These are phyloP conservation scores for Drosophila virilis DNA, from an alignment of 1,140 invertebrate species.

Conservation along the genomic window DNA sequence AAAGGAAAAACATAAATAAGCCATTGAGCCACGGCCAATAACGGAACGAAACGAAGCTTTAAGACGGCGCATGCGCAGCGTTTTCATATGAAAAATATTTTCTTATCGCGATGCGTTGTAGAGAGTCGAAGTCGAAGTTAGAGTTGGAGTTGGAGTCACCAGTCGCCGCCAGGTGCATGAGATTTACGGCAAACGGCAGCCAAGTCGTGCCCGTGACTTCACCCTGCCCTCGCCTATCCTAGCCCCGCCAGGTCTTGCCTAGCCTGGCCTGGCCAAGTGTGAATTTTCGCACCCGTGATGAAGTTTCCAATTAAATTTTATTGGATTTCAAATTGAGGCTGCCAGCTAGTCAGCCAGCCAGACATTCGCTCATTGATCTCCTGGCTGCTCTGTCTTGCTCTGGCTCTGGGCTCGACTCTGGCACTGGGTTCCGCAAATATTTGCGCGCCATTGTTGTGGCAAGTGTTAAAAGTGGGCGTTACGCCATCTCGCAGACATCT, in stretches of 20 bases:
- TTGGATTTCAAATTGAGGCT: conserved; percentile 81
- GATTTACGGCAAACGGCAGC: conserved; percentile 81
- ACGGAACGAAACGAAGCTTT: conserved; percentile 55
- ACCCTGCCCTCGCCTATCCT: conserved; percentile 49
- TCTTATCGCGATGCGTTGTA: conserved; percentile 73
- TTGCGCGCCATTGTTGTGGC: conserved; percentile 76
- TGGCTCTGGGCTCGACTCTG: conserved; percentile 6
- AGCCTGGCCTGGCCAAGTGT: conserved; percentile 55
- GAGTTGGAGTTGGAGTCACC: conserved; percentile 36
- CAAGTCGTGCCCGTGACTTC: conserved; percentile 66
- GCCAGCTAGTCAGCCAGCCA: conserved; percentile 31
- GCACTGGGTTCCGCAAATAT: conserved; percentile 69
- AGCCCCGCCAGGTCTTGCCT: background rate
- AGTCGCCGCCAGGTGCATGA: conserved; percentile 56
- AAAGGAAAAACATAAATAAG: conserved; percentile 81
- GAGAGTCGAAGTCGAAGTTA: conserved; percentile 20
- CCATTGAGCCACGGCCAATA: conserved; percentile 74
- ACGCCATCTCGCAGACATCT: conserved; percentile 14
- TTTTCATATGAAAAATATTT: conserved; percentile 76
- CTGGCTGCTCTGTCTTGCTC: conserved; percentile 36
- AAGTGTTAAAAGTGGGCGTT: conserved; percentile 82
- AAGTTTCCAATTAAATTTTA: conserved; percentile 84
- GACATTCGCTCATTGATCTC: conserved; percentile 57
- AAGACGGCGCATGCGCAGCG: conserved; percentile 41
- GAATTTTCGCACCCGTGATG: conserved; percentile 84